Evolutionary conservation across 2,113 vertebrate genomes (phyloP), one percentile per base, ranked within the genome.

Genomic region (Dasypus novemcinctus): DNA sequence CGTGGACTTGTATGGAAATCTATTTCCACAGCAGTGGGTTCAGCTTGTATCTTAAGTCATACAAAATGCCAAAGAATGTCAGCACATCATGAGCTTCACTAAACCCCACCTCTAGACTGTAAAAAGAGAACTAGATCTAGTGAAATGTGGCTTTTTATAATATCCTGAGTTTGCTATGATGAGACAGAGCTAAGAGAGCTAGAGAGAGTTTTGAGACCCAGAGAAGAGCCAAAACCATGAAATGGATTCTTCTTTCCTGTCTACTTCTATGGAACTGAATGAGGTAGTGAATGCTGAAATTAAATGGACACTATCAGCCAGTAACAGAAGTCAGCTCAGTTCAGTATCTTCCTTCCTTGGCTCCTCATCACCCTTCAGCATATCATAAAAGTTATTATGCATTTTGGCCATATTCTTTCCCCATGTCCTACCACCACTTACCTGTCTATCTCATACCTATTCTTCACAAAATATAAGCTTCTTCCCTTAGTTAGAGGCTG

Each of bases 381-480:
- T 94, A 96, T 97, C 92, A 92, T 89, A 96, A 76, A 97, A 97
- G 98, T 96, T 96, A 95, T 86, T 82, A 90, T 96, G 90, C 59
- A 96, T 93, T 96, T 74, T 94, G 87, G 76, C 63, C 9, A 9
- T 64, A 95, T 64, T 80, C 86, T 95, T 91, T 95, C 71, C 49
- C 82, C 74, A 0, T 11, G 20, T 49, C 17, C 68, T 5, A 43
- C 4, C 12, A 59, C 33, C 13, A 43, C 18, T n/a, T 82, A 95
- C 2, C 38, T 91, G n/a, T 91, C 41, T 84, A 7, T 49, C 31
- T 64, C 46, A 31, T 84, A 97, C 14, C 49, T 78, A 64, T 95
- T 97, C 52, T 87, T 82, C 63, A 72, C 72, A 97, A 97, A 78
- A 91, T 88, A 23, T 23, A 15, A 25, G 61, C 94, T 93, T 59